Percentiles rank a stretch among this genome's conserved stretches.
Evolutionary conservation across 2,113 vertebrate species (phyloP).

Genomic region (Sinocyclocheilus anophthalmus): DNA sequence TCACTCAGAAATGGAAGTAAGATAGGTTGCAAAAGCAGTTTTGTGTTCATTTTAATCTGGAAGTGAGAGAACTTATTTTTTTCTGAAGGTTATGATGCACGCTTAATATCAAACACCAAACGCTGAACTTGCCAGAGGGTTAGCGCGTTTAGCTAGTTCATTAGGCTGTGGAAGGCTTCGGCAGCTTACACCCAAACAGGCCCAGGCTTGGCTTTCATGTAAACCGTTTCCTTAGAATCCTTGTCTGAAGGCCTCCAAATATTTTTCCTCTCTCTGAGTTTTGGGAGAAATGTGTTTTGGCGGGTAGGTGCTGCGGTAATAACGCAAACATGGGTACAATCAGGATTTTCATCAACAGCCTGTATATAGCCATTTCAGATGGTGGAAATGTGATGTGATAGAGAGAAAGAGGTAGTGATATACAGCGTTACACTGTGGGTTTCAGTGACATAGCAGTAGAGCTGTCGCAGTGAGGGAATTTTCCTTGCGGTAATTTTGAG

Average conservation of each 20-base stretch:
- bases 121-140: constrained; percentile 13
- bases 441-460: background rate
- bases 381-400: background rate
- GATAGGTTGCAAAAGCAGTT: background rate
- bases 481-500: too few species aligned
- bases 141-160: constrained; percentile 7
- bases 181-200: background rate
- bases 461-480: too few species aligned
- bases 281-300: constrained; percentile 18
- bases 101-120: background rate
- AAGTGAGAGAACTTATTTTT: background rate
- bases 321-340: constrained; percentile 9
- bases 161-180: background rate
- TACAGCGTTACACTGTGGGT: background rate
- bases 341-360: constrained; percentile 5
- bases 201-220: background rate
- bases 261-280: background rate
- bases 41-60: background rate
- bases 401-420: background rate
- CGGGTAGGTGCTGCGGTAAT: background rate
- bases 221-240: background rate
- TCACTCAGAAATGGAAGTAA: background rate
- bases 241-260: constrained; percentile 22
- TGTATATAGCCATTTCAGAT: background rate
- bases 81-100: background rate